Evolutionary conservation across 2,113 vertebrate genomes (phyloP).

Genomic region (Peucedramus taeniatus): DNA sequence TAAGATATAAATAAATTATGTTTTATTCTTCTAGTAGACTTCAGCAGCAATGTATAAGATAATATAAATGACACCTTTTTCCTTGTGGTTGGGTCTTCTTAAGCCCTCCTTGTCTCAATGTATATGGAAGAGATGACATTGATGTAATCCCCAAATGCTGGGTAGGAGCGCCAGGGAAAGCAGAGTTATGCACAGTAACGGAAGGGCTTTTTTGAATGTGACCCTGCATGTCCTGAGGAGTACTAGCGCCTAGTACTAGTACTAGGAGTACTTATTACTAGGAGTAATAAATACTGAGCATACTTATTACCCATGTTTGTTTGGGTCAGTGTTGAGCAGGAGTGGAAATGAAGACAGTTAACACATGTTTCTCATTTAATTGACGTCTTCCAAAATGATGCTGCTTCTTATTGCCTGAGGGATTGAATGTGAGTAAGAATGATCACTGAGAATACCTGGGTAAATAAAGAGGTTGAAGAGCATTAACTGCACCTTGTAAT

Average conservation of each 20-base stretch:
- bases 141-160: not conserved
- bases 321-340: not conserved
- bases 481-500: not conserved
- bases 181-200: not conserved
- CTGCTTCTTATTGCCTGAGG: not conserved
- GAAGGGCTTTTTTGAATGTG: not conserved
- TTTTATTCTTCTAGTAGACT: not conserved
- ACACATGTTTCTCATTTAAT: not conserved
- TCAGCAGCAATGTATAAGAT: not conserved
- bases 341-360: not conserved
- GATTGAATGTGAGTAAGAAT: not conserved
- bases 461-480: not conserved
- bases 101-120: not conserved
- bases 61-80: not conserved
- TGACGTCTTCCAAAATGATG: not conserved
- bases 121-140: not conserved
- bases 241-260: too few species aligned
- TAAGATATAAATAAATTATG: not conserved
- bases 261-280: too few species aligned
- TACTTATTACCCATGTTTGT: not conserved
- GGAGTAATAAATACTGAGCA: too few species aligned
- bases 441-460: not conserved
- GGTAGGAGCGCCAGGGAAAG: not conserved
- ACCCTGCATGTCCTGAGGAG: not conserved
- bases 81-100: not conserved